Conservation (phyloP, 2,888 invertebrate genomes). For the Melanostoma mellinum region DNA sequence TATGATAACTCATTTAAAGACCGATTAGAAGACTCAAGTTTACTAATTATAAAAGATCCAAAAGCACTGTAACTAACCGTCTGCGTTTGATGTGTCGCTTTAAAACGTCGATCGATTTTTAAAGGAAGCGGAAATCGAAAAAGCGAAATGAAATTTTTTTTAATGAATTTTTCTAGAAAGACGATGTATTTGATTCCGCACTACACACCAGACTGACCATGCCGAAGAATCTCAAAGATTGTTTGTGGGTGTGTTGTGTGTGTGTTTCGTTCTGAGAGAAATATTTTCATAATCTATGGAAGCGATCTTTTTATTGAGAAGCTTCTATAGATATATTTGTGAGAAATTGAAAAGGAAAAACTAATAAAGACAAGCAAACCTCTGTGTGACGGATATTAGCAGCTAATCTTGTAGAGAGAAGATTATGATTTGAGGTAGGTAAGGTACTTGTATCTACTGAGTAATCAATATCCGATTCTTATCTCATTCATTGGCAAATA, state of each 20-base stretch:
- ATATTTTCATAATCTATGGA: constrained; percentile 31
- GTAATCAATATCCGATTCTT: no score
- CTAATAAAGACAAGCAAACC: no score
- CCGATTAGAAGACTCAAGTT: no score
- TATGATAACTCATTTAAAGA: no score
- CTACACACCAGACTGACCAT: constrained; percentile 59
- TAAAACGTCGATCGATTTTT: not conserved
- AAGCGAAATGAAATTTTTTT: not conserved
- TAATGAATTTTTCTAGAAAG: not conserved
- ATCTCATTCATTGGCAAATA: no score
- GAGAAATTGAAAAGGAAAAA: not conserved
- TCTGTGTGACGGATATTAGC: no score
- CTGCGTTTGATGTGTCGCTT: not conserved
- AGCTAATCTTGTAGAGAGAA: no score
- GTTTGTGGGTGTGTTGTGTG: constrained; percentile 33
- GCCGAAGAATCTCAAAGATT: constrained; percentile 27
- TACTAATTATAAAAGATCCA: not conserved
- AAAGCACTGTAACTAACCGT: constrained; percentile 9
- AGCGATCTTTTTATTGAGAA: constrained; percentile 25
- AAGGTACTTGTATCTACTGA: no score
- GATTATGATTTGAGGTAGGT: no score
- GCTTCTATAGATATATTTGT: constrained; percentile 1
- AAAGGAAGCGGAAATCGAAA: not conserved
- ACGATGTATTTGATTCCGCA: constrained; percentile 53
- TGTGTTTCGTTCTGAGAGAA: constrained; percentile 30